Evolutionary conservation across 2,113 vertebrate genomes (phyloP).

Genomic region (Anarrhichthys ocellatus): DNA sequence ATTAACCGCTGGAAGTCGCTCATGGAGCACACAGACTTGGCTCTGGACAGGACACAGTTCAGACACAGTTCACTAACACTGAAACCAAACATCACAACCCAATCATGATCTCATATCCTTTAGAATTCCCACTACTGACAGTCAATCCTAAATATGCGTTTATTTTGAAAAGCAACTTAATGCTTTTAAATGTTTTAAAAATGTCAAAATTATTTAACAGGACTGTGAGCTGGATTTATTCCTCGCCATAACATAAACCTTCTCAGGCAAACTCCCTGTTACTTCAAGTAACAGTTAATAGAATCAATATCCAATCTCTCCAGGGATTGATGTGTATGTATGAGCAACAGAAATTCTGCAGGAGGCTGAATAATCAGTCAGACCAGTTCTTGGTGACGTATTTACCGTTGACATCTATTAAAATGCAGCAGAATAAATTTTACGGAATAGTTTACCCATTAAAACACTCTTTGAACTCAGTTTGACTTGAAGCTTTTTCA

Average conservation of each 20-base stretch:
- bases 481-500: conserved; percentile 3
- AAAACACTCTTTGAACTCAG: conserved; percentile 23
- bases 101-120: conserved; percentile 4
- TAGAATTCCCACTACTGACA: neutral
- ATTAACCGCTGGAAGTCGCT: conserved; percentile 97
- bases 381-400: neutral
- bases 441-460: neutral
- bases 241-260: neutral
- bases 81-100: conserved; percentile 8
- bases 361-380: conserved; percentile 14
- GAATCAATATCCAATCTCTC: conserved; percentile 5
- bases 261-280: conserved; percentile 21
- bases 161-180: conserved; percentile 6
- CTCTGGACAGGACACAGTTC: conserved; percentile 80
- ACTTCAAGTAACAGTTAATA: conserved; percentile 41
- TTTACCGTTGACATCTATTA: conserved; percentile 2
- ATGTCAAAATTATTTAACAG: conserved; percentile 54
- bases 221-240: conserved; percentile 15
- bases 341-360: conserved; percentile 9
- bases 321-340: neutral
- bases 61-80: neutral
- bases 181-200: conserved; percentile 36
- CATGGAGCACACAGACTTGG: conserved; percentile 98
- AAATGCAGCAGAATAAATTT: conserved; percentile 17
- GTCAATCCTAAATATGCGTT: neutral